Conservation (phyloP, 2,113 vertebrate species). For the Muntiacus reevesi region DNA sequence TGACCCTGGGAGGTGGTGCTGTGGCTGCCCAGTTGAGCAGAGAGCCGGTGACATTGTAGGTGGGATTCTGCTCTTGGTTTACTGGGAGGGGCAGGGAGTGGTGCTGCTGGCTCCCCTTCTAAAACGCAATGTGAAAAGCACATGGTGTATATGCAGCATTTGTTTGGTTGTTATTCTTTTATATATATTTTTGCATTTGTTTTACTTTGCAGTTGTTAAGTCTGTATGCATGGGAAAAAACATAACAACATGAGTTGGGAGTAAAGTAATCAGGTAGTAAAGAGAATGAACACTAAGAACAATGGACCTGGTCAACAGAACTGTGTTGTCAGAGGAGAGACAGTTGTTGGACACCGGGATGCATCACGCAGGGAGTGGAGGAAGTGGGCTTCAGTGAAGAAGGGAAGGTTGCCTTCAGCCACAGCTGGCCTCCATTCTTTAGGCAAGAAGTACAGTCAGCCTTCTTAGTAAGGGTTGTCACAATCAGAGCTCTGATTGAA, state of each 20-base stretch:
- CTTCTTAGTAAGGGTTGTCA: not conserved
- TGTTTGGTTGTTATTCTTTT: constrained; percentile 41
- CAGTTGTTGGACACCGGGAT: not conserved
- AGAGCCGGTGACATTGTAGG: not conserved
- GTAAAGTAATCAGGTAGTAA: not conserved
- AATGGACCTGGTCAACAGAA: not conserved
- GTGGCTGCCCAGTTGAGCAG: constrained; percentile 50
- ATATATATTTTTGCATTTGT: constrained; percentile 73
- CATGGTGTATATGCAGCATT: constrained; percentile 85
- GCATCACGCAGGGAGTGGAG: not conserved
- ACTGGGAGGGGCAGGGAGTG: constrained; percentile 54
- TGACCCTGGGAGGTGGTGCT: constrained; percentile 54
- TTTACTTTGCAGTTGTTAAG: constrained; percentile 80
- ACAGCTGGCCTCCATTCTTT: not conserved
- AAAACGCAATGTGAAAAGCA: constrained; percentile 87
- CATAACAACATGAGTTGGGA: not conserved
- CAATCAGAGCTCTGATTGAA: not conserved
- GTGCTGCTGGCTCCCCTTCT: constrained; percentile 66
- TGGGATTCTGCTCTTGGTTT: constrained; percentile 62
- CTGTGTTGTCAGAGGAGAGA: not conserved
- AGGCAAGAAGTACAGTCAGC: not conserved
- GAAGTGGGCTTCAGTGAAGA: not conserved
- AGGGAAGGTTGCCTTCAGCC: not conserved
- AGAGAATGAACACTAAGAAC: not conserved
- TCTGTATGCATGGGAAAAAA: constrained; percentile 89